Evolutionary conservation across 2,888 invertebrate genomes (phyloP).

Genomic region (Operophtera brumata): DNA sequence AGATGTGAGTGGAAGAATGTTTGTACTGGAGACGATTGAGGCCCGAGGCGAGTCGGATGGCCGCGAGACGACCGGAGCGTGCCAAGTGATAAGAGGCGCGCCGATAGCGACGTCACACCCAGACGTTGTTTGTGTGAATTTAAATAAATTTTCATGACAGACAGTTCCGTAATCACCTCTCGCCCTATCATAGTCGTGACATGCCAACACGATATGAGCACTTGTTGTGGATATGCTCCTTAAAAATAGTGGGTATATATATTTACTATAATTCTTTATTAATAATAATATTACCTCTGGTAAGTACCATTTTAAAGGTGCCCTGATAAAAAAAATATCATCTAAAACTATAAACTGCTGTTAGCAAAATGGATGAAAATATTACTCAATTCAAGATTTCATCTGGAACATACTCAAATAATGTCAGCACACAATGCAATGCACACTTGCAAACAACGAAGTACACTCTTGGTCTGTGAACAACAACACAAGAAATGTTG

Average conservation of each 20-base stretch:
- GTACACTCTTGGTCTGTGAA: too few species aligned
- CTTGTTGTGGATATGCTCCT: conserved; percentile 41
- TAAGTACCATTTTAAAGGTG: too few species aligned
- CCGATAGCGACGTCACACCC: conserved; percentile 80
- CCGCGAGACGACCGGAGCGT: conserved; percentile 77
- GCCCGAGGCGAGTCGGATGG: conserved; percentile 64
- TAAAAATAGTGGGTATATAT: conserved; percentile 40
- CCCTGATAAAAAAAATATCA: too few species aligned
- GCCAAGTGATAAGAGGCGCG: conserved; percentile 81
- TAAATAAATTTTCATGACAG: conserved; percentile 81
- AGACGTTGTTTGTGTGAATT: conserved; percentile 81
- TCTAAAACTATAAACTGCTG: too few species aligned
- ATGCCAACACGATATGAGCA: conserved; percentile 63
- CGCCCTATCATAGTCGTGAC: conserved; percentile 68
- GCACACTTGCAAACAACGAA: too few species aligned
- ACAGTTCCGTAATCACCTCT: conserved; percentile 80
- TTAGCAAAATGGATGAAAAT: too few species aligned
- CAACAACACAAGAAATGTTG: too few species aligned
- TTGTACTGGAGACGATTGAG: conserved; percentile 60
- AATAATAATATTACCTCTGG: too few species aligned
- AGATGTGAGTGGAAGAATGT: conserved; percentile 57
- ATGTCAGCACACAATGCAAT: too few species aligned
- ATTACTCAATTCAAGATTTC: too few species aligned
- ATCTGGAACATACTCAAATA: too few species aligned
- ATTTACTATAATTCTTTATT: not conserved